Conservation (phyloP, 2,113 vertebrate genomes). For the Burhinus bistriatus region DNA sequence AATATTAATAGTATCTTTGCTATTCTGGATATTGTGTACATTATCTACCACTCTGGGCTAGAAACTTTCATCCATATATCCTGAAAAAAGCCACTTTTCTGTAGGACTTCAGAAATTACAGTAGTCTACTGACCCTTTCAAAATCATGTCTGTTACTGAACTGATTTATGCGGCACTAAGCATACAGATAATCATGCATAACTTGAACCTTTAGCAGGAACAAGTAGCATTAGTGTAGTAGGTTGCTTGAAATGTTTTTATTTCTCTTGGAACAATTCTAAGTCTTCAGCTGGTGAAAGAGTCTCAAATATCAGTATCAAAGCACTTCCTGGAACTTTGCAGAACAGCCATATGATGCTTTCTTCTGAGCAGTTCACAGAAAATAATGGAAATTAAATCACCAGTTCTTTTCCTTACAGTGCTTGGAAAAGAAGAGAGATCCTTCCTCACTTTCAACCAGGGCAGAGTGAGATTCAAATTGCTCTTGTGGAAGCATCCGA, state of each 20-base stretch:
- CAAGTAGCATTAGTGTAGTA: neutral
- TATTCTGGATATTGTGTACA: neutral
- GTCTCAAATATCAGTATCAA: neutral
- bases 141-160: neutral
- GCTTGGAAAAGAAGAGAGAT: neutral
- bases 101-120: neutral
- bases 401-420: neutral
- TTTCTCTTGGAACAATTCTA: neutral
- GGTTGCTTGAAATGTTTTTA: neutral
- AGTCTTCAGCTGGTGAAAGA: neutral
- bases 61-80: neutral
- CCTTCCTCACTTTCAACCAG: neutral
- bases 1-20: rapidly evolving
- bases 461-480: neutral
- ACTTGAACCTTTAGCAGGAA: neutral
- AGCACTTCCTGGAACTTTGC: neutral
- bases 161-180: neutral
- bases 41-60: neutral
- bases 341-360: neutral
- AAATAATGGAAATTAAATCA: neutral
- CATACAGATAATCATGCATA: rapidly evolving
- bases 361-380: neutral
- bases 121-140: neutral
- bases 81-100: neutral
- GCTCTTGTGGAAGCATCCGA: neutral